Evolutionary conservation across 92 coral and sea anemone species (phyloP).

Genomic region (Phenganax subtilis): DNA sequence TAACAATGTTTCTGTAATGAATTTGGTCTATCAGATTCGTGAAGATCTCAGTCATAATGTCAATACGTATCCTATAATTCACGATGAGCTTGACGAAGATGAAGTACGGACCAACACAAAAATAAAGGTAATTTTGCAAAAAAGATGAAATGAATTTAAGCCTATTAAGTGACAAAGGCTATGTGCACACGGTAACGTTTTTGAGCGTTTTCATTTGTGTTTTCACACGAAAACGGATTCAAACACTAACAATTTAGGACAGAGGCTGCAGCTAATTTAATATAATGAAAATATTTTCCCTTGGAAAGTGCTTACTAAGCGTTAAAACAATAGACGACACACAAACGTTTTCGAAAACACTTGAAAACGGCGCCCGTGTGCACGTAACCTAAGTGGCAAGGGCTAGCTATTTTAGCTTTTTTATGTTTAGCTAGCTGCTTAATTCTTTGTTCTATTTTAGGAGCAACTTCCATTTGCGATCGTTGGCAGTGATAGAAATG

Average conservation of each 20-base stretch:
- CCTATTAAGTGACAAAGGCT: too few relatives aligned
- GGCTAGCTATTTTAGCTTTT: not conserved
- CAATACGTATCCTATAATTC: constrained; percentile 86
- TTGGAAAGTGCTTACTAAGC: too few relatives aligned
- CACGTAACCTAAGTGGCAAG: too few relatives aligned
- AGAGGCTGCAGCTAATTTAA: too few relatives aligned
- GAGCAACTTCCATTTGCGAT: constrained; percentile 98
- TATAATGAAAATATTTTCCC: too few relatives aligned
- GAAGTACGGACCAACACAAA: constrained; percentile 80
- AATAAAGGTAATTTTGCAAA: constrained; percentile 61
- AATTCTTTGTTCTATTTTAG: constrained; percentile 26
- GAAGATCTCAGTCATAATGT: constrained; percentile 83
- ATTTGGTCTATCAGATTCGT: constrained; percentile 56
- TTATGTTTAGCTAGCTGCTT: not conserved
- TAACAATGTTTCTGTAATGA: not conserved
- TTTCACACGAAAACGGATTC: too few relatives aligned
- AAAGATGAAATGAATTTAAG: not conserved
- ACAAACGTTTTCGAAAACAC: too few relatives aligned
- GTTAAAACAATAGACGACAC: too few relatives aligned
- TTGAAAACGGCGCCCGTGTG: too few relatives aligned
- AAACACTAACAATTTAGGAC: too few relatives aligned
- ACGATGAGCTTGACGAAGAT: constrained; percentile 92
- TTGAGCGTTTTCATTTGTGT: too few relatives aligned
- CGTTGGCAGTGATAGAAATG: constrained; percentile 91
- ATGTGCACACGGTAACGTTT: too few relatives aligned